Evolutionary conservation across 2,113 vertebrate genomes (phyloP).

Genomic region (Hemiscyllium ocellatum): DNA sequence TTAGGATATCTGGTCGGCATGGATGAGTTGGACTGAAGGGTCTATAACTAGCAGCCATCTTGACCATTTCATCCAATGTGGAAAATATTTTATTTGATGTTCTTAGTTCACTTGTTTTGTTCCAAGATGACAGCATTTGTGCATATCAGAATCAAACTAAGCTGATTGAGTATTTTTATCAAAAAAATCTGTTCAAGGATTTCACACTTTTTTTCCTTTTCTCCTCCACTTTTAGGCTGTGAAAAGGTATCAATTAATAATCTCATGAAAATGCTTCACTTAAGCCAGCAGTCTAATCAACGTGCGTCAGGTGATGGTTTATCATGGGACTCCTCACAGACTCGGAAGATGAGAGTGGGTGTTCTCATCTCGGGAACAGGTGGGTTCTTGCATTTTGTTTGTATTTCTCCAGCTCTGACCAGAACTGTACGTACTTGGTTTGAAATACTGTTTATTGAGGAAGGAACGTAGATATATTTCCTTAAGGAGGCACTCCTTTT

Average conservation of each 20-base stretch:
- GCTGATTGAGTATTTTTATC: neutral
- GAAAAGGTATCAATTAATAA: conserved; percentile 14
- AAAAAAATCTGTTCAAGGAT: neutral
- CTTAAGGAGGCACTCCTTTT: neutral
- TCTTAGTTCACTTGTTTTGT: neutral
- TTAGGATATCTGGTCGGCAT: no score
- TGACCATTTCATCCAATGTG: neutral
- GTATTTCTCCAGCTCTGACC: neutral
- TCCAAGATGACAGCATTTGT: neutral
- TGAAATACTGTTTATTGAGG: neutral
- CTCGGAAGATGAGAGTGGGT: conserved; percentile 69
- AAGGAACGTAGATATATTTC: neutral
- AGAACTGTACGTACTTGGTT: neutral
- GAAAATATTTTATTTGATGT: neutral
- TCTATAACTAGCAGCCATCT: neutral
- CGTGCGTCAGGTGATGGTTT: neutral
- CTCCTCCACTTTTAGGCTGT: neutral
- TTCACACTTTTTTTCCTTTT: neutral
- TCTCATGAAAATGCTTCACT: neutral
- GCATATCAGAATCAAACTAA: no score
- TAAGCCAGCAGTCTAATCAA: neutral
- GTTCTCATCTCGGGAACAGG: conserved; percentile 95
- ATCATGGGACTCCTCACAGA: conserved; percentile 10
- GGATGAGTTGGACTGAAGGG: no score
- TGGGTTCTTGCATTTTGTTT: conserved; percentile 45